These are phyloP conservation scores for Orientallactaga sibirica DNA, from an alignment of 2,797 vertebrate genomes.

Conservation along the genomic window DNA sequence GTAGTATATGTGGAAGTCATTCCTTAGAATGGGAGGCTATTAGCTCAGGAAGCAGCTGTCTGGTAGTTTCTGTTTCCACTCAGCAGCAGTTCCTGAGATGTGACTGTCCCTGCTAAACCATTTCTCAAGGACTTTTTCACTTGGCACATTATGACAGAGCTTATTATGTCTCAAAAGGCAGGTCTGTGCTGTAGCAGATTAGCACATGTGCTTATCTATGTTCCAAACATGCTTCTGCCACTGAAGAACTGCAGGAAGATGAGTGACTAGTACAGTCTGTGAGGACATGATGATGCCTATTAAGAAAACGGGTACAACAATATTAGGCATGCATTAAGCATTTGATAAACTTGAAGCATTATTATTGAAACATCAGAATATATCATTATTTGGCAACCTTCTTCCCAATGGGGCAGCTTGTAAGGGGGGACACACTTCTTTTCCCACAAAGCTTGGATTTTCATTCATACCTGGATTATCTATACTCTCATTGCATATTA, in stretches of 20 bases:
- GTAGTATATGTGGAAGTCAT: slow-evolving; percentile 35
- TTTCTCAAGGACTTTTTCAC: neutral
- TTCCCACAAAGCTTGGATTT: neutral
- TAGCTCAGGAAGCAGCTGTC: slow-evolving; percentile 52
- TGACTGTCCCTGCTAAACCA: slow-evolving; percentile 19
- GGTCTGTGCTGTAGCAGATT: neutral
- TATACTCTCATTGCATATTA: neutral
- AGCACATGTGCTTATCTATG: neutral
- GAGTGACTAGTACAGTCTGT: neutral
- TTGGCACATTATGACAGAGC: neutral
- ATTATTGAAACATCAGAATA: neutral
- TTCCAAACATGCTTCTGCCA: neutral
- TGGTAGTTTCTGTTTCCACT: slow-evolving; percentile 20
- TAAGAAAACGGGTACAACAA: neutral
- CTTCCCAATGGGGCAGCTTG: neutral
- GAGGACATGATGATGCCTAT: neutral
- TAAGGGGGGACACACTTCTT: neutral
- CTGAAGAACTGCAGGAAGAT: fast-evolving
- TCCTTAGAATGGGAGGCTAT: neutral
- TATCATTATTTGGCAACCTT: neutral
- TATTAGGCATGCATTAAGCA: neutral
- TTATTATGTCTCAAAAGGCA: neutral
- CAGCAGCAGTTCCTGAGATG: slow-evolving; percentile 4
- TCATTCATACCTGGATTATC: neutral
- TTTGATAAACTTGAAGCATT: neutral